These are phyloP conservation scores for Stictonetta naevosa DNA, from an alignment of 2,113 vertebrate genomes.

Conservation along the genomic window DNA sequence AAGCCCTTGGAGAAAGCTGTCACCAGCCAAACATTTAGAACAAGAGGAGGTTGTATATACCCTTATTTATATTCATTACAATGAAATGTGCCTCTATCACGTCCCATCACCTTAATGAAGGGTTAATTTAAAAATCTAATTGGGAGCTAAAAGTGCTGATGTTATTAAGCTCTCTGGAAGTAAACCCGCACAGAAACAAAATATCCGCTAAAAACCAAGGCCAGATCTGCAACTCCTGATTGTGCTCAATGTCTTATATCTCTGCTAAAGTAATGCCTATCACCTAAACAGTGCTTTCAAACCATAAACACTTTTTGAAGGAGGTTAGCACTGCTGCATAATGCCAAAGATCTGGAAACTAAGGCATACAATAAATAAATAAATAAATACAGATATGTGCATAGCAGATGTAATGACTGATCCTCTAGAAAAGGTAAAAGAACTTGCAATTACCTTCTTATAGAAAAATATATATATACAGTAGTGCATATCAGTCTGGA, in stretches of 20 bases:
- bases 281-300: background rate
- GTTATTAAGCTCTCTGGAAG: background rate
- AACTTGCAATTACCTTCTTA: background rate
- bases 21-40: background rate
- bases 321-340: background rate
- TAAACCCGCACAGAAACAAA: background rate
- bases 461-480: no score
- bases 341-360: background rate
- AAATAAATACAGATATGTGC: background rate
- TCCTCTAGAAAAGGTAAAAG: background rate
- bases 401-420: background rate
- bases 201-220: constrained; percentile 6
- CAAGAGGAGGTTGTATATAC: background rate
- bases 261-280: background rate
- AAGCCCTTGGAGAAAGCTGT: background rate
- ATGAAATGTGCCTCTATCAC: background rate
- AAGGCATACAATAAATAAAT: background rate
- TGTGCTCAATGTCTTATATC: background rate
- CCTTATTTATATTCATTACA: background rate
- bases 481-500: background rate
- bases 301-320: background rate
- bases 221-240: background rate
- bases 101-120: constrained; percentile 10
- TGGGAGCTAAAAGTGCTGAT: background rate
- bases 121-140: constrained; percentile 18